Evolutionary conservation across 2,113 vertebrate genomes (phyloP), one percentile per base, ranked within the genome.

Genomic region (Pica pica): DNA sequence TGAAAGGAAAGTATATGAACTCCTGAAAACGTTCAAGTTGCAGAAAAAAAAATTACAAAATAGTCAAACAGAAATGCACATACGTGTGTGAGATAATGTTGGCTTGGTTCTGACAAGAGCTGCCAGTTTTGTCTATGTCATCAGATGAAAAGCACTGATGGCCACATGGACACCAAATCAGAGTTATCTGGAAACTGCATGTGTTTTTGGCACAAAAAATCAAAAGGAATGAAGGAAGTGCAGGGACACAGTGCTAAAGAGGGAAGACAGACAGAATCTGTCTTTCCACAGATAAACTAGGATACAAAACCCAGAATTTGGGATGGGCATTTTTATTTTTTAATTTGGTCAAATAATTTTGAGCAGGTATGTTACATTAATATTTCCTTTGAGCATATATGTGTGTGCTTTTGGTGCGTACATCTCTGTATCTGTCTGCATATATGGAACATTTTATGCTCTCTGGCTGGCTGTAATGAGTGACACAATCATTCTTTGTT

Each of bases 111-210:
- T 93, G 79, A 65, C 47, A 86, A 88, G 64, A 94, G 70, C 83
- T 97, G 96, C 89, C 86, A 95, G 82, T 70, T 96, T 92, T 93
- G 79, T 97, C 88, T 95, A 0, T 92, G 95, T 95, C 82, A 91
- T 93, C 85, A 91, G 84, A 90, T 49, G 92, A 93, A 97, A 94
- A 93, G 79, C 86, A 59, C 71, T 86, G 92, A 89, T 86, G 94
- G 91, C 86, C 94, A 93, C 92, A 88, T 92, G 92, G 88, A 63
- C 90, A 85, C 61, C 75, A 90, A 76, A 75, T 80, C 65, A 42
- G 78, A 89, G 28, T 88, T 95, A 93, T 91, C 84, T 93, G 83
- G 83, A 94, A 94, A 86, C 39, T 56, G 49, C 67, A 50, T 85
- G 50, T 73, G 76, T n/a, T 94, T 90, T 96, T 94, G 94, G 90